Evolutionary conservation across 2,888 invertebrate species (phyloP), one percentile per base, ranked within the genome.

Genomic region (Ectemnius continuus): DNA sequence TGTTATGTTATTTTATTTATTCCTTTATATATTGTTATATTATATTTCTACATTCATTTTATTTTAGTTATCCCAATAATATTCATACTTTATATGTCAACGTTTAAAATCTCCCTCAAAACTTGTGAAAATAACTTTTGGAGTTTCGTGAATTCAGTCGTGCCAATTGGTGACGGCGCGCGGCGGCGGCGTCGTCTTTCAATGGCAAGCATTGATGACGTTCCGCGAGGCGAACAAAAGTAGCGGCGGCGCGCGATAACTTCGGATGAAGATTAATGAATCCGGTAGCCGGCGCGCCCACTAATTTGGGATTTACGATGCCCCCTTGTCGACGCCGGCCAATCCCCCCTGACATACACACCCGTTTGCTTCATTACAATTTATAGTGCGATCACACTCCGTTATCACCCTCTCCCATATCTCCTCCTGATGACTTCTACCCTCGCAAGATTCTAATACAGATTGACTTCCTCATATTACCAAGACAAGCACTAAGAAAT

Each of bases 201-300:
- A 16, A 6, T 18, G 20, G 58, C 26, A 18, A 14, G 16, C 20
- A 26, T 58, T 58, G 14, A 58, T 58, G 23, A 23, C 23, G 23
- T 23, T 23, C 3, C 3, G 23, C 23, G 23, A 2, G 23, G 23
- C 58, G 20, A n/a, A 5, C 16, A 58, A 58, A 58, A 26, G 68
- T 61, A 61, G 61, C 52, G 36, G 8, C 36, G 8, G 8, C 36
- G 36, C n/a, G 52, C 16, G 52, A 52, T 52, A 52, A 78, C 65
- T 78, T 70, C 16, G 36, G 67, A 76, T 76, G 78, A 78, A 78
- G 78, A 78, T 73, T 73, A 76, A 78, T 78, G 76, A 76, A 73
- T 78, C 76, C 70, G 73, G 63, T 61, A 61, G 67, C 62, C 36
- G 58, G 63, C 52, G 26, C 61, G 16, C 45, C 48, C 59, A 62